Conservation (phyloP, 2,113 vertebrate species). For the Taxidea taxus region DNA sequence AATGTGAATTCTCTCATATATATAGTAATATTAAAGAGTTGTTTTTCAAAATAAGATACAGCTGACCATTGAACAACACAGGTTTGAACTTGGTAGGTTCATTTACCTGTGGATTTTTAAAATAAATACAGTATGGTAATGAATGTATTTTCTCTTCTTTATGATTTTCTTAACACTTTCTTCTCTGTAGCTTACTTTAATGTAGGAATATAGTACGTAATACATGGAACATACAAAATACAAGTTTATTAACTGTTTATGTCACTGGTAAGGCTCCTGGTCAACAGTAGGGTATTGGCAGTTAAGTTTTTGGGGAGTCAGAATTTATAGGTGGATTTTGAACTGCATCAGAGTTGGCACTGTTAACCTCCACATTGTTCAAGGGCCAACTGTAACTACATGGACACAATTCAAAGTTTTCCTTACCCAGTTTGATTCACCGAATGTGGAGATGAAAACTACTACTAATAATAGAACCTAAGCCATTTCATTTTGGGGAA, state of each 20-base stretch:
- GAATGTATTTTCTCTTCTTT: not conserved
- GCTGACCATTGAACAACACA: not conserved
- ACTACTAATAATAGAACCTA: not conserved
- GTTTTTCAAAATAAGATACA: conserved; percentile 20
- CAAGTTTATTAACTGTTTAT: not conserved
- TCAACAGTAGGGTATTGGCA: not conserved
- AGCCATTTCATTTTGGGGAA: not conserved
- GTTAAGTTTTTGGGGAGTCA: not conserved
- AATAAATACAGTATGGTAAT: not conserved
- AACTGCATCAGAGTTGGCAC: not conserved
- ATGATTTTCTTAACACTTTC: not conserved
- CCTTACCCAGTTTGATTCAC: not conserved
- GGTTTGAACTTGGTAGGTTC: not conserved
- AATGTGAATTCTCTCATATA: not conserved
- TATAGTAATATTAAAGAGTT: not conserved
- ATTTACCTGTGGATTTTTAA: not conserved
- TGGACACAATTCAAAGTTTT: not conserved
- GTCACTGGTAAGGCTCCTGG: not conserved
- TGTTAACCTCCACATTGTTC: not conserved
- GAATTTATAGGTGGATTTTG: not conserved
- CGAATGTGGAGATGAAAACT: not conserved
- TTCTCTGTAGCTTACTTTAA: not conserved
- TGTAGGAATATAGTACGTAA: not conserved
- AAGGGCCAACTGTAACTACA: not conserved
- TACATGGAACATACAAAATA: not conserved